phyloP scores from a whole-genome alignment of 92 coral and sea anemone genomes.

The Heteractis magnifica region DNA sequence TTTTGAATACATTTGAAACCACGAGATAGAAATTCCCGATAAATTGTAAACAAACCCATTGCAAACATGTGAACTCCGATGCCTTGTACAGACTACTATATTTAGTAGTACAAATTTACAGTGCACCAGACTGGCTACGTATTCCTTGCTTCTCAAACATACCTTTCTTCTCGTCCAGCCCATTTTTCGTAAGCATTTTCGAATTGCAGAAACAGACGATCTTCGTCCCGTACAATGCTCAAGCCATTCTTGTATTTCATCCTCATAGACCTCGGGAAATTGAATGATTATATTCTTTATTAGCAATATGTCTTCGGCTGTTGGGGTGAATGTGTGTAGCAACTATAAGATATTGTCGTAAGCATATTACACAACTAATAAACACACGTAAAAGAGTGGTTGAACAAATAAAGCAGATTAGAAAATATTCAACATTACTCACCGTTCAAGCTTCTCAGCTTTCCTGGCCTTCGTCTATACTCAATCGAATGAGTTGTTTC shows the following conservation, averaged over 20 bases:
- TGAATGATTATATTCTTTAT: neutral
- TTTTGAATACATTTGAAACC: too few relatives aligned
- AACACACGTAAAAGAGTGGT: too few relatives aligned
- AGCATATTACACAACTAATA: too few relatives aligned
- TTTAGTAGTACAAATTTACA: too few relatives aligned
- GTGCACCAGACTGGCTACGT: too few relatives aligned
- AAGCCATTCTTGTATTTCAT: conserved; percentile 7
- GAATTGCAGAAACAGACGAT: neutral
- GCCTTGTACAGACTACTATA: too few relatives aligned
- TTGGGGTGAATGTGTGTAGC: neutral
- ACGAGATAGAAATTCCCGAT: too few relatives aligned
- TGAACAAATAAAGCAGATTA: too few relatives aligned
- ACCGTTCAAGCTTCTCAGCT: neutral
- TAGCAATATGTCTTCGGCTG: conserved; percentile 10
- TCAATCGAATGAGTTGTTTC: neutral
- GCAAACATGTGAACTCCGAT: too few relatives aligned
- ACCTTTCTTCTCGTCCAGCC: conserved; percentile 7
- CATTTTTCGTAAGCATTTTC: neutral
- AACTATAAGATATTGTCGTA: neutral
- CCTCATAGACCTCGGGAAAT: conserved; percentile 3
- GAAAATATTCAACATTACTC: neutral
- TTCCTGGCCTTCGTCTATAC: neutral
- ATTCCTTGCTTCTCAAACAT: too few relatives aligned
- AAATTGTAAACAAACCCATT: too few relatives aligned
- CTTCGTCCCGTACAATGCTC: neutral